phyloP scores from a whole-genome alignment of 1,140 invertebrate species.

The Drosophila biarmipes region DNA sequence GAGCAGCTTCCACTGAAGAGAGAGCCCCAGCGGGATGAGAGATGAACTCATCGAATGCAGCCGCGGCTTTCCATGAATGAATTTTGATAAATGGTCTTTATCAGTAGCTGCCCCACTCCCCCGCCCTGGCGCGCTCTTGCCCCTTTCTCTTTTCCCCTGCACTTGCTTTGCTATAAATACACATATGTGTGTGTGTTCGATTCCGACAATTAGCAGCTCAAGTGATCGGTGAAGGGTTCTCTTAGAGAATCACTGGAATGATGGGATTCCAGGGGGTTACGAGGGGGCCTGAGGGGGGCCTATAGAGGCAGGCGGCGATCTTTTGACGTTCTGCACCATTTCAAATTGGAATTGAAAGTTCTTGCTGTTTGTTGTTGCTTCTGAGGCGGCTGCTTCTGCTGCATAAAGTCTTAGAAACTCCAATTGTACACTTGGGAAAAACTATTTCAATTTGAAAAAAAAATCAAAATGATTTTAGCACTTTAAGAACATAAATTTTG shows the following conservation, averaged over 20 bases:
- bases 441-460: neutral
- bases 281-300: neutral
- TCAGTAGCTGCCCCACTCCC: slow-evolving; percentile 39
- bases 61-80: slow-evolving; percentile 67
- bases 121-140: neutral
- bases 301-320: slow-evolving; percentile 44
- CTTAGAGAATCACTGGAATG: slow-evolving; percentile 3
- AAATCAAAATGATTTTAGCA: neutral
- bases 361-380: slow-evolving; percentile 49
- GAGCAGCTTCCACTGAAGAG: slow-evolving; percentile 35
- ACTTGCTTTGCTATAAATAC: slow-evolving; percentile 19
- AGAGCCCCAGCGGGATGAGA: slow-evolving; percentile 1
- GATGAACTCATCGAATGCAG: slow-evolving; percentile 33
- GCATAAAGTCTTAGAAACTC: slow-evolving; percentile 20
- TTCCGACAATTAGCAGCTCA: slow-evolving; percentile 79
- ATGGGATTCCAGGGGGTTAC: neutral
- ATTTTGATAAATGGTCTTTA: slow-evolving; percentile 81
- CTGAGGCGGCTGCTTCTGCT: slow-evolving; percentile 25
- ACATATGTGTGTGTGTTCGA: slow-evolving; percentile 36
- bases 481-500: too few species aligned
- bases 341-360: slow-evolving; percentile 78
- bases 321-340: slow-evolving; percentile 79
- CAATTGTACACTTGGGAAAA: slow-evolving; percentile 8
- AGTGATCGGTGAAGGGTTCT: slow-evolving; percentile 58
- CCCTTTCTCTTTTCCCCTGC: neutral